Conservation (phyloP, 2,797 vertebrate genomes). For the Tenualosa ilisha region DNA sequence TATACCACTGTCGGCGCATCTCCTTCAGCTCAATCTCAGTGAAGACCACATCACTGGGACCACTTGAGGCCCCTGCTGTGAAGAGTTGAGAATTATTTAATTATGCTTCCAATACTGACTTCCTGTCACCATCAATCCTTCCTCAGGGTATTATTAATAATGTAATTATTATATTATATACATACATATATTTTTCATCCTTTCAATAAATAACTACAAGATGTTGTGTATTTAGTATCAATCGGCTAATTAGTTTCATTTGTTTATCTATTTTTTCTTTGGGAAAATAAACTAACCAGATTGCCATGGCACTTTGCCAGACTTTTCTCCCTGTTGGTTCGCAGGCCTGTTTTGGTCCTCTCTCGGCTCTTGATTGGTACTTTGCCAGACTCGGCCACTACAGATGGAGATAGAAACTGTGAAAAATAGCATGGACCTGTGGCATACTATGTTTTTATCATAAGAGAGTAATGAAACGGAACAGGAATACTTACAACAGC, state of each 20-base stretch:
- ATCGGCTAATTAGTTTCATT: too few relatives aligned
- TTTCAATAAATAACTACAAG: too few relatives aligned
- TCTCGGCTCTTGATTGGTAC: background rate
- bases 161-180: too few relatives aligned
- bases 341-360: background rate
- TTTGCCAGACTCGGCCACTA: background rate
- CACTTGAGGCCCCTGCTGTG: background rate
- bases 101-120: too few relatives aligned
- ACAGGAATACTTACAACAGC: background rate
- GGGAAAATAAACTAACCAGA: background rate
- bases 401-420: background rate
- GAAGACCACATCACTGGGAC: constrained; percentile 7
- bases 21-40: constrained; percentile 6
- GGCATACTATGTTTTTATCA: background rate
- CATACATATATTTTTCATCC: too few relatives aligned
- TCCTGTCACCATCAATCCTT: too few relatives aligned
- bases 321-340: background rate
- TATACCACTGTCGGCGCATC: constrained; percentile 4
- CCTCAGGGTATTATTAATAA: too few relatives aligned
- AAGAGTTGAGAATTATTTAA: background rate
- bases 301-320: background rate
- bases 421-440: background rate
- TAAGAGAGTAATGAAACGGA: background rate
- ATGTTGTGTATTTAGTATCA: too few relatives aligned
- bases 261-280: background rate